Percentiles rank a stretch among this genome's conserved stretches.
phyloP scores from a whole-genome alignment of 64 coral and sea anemone genomes.

The Cladopsammia gracilis region DNA sequence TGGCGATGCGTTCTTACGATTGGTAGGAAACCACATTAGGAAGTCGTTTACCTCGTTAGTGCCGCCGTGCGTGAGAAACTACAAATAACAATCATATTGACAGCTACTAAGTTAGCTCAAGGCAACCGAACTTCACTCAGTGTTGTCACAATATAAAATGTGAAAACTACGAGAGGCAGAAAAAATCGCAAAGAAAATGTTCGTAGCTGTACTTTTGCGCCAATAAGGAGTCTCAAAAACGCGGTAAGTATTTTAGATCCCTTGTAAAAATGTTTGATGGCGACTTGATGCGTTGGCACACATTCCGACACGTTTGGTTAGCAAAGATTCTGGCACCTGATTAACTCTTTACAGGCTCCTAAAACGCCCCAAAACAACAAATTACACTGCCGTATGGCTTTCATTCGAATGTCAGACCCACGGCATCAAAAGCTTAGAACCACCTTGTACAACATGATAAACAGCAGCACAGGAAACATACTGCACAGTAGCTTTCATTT shows the following conservation, averaged over 20 bases:
- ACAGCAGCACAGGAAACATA: too few species aligned
- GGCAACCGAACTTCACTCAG: neutral
- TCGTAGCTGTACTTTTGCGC: too few species aligned
- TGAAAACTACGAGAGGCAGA: neutral
- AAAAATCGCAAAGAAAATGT: too few species aligned
- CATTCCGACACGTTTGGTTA: constrained; percentile 17
- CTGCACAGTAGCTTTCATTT: too few species aligned
- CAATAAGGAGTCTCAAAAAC: neutral
- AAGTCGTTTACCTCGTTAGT: neutral
- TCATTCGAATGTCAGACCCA: too few species aligned
- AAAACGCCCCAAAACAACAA: too few species aligned
- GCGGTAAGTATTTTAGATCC: neutral
- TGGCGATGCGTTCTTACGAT: neutral
- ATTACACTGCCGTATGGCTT: too few species aligned
- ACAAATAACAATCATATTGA: neutral
- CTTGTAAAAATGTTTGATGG: neutral
- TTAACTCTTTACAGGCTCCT: neutral
- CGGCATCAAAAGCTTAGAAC: too few species aligned
- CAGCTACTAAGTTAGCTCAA: neutral
- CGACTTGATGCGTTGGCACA: neutral
- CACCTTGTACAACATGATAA: too few species aligned
- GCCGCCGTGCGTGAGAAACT: neutral
- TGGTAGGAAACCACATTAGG: neutral
- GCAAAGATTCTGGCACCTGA: neutral
- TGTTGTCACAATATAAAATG: constrained; percentile 1